Evolutionary conservation across 2,113 vertebrate species (phyloP).

Genomic region (Daboia siamensis): DNA sequence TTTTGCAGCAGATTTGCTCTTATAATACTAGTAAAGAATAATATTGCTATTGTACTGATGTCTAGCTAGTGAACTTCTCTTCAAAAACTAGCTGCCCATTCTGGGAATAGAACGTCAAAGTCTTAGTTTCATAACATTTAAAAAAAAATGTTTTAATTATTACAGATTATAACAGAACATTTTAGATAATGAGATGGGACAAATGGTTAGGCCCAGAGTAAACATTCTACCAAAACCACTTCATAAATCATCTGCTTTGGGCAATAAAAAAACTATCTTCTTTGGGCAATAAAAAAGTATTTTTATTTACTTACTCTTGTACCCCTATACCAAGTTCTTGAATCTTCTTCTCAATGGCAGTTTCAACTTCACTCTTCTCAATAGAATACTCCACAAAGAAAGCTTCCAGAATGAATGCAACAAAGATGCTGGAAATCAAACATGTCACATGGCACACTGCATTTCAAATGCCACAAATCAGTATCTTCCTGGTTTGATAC

Average conservation of each 20-base stretch:
- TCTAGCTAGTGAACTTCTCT: neutral
- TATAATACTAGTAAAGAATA: neutral
- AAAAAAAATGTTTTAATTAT: neutral
- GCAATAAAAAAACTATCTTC: neutral
- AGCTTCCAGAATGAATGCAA: slow-evolving; percentile 90
- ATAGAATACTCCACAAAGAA: slow-evolving; percentile 92
- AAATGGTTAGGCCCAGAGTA: neutral
- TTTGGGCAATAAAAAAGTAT: neutral
- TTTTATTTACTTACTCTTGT: slow-evolving; percentile 74
- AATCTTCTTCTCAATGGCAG: slow-evolving; percentile 89
- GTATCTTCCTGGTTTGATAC: neutral
- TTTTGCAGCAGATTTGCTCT: neutral
- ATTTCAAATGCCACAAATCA: neutral
- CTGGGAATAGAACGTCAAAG: neutral
- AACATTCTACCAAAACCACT: neutral
- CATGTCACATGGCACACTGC: neutral
- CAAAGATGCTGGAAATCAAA: slow-evolving; percentile 79
- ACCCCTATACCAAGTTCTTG: slow-evolving; percentile 86
- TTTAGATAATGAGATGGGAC: neutral
- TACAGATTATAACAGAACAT: neutral
- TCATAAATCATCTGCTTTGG: neutral
- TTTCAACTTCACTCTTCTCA: slow-evolving; percentile 88
- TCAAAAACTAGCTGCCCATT: neutral
- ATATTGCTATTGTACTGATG: neutral
- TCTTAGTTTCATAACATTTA: neutral